phyloP scores from a whole-genome alignment of 2,888 invertebrate species.

The Acrobasis consociella region DNA sequence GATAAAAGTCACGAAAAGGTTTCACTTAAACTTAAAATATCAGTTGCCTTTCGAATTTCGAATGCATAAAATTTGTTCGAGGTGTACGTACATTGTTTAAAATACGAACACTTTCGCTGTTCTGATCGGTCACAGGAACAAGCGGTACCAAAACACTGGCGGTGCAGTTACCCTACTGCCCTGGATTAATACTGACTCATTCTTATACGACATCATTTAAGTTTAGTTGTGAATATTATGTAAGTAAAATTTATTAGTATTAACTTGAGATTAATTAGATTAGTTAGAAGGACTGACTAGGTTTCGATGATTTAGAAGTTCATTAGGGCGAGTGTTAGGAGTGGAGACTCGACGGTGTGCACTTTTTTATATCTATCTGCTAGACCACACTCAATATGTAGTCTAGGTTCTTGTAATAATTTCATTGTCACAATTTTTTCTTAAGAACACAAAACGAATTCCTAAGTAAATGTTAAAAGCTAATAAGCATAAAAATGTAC shows the following conservation, averaged over 20 bases:
- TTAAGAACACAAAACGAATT: neutral
- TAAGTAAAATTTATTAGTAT: neutral
- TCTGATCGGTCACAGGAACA: constrained; percentile 6
- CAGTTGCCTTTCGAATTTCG: neutral
- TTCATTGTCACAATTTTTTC: neutral
- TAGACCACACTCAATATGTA: no score
- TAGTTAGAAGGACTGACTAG: no score
- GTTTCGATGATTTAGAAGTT: no score
- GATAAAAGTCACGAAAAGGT: neutral
- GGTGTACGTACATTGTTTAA: neutral
- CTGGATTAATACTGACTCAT: constrained; percentile 1
- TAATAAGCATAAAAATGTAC: constrained; percentile 18
- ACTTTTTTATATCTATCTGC: no score
- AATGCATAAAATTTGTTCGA: constrained; percentile 1
- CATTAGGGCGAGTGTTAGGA: no score
- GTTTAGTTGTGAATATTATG: neutral
- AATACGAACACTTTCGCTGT: constrained; percentile 8
- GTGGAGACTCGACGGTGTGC: no score
- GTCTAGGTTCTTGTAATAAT: neutral
- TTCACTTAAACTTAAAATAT: neutral
- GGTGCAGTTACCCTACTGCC: constrained; percentile 9
- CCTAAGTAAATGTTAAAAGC: constrained; percentile 9
- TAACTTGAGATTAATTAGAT: no score
- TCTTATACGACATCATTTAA: neutral
- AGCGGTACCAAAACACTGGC: constrained; percentile 5